Percentiles rank a stretch among this genome's conserved stretches.
Conservation (phyloP, 2,113 vertebrate species). For the Pelecanus crispus region DNA sequence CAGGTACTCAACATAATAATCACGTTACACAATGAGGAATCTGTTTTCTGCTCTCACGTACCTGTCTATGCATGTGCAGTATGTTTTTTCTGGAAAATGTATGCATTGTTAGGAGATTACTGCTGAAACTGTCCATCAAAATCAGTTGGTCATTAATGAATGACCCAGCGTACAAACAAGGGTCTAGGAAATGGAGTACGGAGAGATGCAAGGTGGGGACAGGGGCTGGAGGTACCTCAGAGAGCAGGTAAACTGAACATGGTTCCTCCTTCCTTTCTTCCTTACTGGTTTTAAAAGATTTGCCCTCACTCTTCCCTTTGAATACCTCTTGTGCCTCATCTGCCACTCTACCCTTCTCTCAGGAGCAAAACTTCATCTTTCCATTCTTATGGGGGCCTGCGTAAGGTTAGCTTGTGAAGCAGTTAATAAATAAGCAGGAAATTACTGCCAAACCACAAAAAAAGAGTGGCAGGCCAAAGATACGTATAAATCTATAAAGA, state of each 20-base stretch:
- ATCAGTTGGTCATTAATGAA: neutral
- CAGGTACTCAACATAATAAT: neutral
- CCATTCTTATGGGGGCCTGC: neutral
- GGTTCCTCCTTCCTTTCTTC: neutral
- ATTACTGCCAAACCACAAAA: neutral
- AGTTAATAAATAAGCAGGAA: neutral
- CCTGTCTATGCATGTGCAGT: neutral
- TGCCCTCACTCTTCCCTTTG: neutral
- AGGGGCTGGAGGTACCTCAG: neutral
- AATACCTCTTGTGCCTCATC: neutral
- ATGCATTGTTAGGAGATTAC: neutral
- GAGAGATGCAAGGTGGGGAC: neutral
- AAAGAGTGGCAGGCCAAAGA: neutral
- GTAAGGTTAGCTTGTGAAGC: neutral
- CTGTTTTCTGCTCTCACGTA: neutral
- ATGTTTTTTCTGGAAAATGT: neutral
- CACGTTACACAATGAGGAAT: neutral
- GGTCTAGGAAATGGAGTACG: neutral
- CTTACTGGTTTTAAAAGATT: neutral
- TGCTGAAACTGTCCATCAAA: neutral
- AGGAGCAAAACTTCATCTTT: neutral
- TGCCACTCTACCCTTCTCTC: neutral
- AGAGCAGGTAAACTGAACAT: neutral
- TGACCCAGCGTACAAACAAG: neutral
- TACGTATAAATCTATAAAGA: neutral